Conservation (phyloP, 2,797 vertebrate genomes). For the Erpetoichthys calabaricus region DNA sequence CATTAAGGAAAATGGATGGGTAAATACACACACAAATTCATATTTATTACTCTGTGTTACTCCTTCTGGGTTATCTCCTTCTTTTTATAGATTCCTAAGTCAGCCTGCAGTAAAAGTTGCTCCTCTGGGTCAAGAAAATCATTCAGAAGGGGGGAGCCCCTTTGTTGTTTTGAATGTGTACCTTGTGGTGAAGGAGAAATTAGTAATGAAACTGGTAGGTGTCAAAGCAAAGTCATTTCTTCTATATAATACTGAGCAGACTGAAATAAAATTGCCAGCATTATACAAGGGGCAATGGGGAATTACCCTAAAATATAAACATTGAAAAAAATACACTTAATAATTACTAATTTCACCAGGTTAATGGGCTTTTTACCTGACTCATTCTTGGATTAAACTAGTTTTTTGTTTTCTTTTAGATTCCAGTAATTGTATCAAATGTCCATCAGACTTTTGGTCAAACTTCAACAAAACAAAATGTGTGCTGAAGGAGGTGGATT, state of each 20-base stretch:
- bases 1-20: no score
- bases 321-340: no score
- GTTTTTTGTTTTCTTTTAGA: constrained; percentile 22
- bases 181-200: constrained; percentile 47
- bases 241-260: neutral
- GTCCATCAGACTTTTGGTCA: constrained; percentile 37
- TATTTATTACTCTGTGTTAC: no score
- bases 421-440: constrained; percentile 38
- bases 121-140: constrained; percentile 38
- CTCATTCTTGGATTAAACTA: no score
- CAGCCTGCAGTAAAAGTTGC: constrained; percentile 46
- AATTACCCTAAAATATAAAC: no score
- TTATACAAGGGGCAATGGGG: no score
- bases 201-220: constrained; percentile 39
- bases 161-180: constrained; percentile 53
- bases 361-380: no score
- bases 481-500: constrained; percentile 35
- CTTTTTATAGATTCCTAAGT: constrained; percentile 32
- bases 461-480: constrained; percentile 33
- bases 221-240: neutral
- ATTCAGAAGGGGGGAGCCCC: constrained; percentile 39
- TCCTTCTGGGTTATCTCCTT: constrained; percentile 8
- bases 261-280: neutral
- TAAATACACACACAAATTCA: no score
- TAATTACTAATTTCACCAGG: no score